Evolutionary conservation across 35 echinoderm and acorn worm species (phyloP).

Genomic region (Stichopus chloronotus): DNA sequence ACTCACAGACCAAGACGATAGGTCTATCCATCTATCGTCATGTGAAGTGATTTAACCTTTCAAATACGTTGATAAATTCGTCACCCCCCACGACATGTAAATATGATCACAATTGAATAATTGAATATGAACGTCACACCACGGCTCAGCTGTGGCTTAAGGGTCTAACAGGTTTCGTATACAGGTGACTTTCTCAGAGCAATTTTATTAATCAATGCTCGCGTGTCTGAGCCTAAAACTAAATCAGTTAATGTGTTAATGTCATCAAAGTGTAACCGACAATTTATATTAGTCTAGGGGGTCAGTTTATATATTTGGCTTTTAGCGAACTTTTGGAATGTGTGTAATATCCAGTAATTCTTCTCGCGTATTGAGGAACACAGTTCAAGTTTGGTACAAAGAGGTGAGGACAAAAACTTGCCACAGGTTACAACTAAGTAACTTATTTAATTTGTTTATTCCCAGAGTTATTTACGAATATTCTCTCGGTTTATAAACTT

Average conservation of each 20-base stretch:
- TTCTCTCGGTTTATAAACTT: background rate
- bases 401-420: background rate
- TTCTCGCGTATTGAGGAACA: background rate
- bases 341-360: background rate
- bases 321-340: constrained; percentile 10
- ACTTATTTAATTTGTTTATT: background rate
- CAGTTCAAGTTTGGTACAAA: background rate
- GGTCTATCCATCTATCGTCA: too few relatives aligned
- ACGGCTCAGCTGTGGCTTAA: background rate
- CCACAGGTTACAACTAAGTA: background rate
- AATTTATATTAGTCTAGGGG: background rate
- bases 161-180: background rate
- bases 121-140: background rate
- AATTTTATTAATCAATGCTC: constrained; percentile 3
- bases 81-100: background rate
- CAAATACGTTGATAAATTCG: background rate
- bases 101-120: background rate
- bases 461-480: background rate
- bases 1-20: too few relatives aligned
- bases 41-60: too few relatives aligned
- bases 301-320: background rate
- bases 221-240: background rate
- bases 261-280: constrained; percentile 43
- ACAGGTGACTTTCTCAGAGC: background rate
- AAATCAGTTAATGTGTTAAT: constrained; percentile 39